phyloP scores from a whole-genome alignment of 2,797 vertebrate genomes.

The Spondyliosoma cantharus region DNA sequence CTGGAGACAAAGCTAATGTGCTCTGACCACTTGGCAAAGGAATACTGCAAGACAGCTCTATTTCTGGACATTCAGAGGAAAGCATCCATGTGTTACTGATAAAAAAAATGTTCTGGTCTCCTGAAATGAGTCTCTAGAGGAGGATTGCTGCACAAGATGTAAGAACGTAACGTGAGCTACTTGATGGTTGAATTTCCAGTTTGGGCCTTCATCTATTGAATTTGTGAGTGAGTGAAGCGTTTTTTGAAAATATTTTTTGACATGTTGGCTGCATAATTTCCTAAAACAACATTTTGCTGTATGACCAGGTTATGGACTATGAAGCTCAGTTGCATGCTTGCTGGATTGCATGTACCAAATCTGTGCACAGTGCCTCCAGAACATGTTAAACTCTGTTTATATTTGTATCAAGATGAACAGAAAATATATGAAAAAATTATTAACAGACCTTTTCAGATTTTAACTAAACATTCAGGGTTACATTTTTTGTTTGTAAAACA shows the following conservation, averaged over 20 bases:
- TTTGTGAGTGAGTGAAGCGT: conserved; percentile 11
- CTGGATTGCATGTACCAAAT: conserved; percentile 51
- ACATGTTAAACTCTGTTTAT: conserved; percentile 31
- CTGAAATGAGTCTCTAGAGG: conserved; percentile 5
- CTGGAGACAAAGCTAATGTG: conserved; percentile 1
- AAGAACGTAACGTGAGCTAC: not conserved
- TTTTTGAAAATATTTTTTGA: conserved; percentile 10
- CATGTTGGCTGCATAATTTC: conserved; percentile 5
- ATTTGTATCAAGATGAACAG: conserved; percentile 24
- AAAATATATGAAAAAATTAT: not conserved
- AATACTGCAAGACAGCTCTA: not conserved
- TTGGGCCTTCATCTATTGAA: not conserved
- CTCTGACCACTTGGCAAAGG: not conserved
- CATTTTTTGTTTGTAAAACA: conserved; percentile 18
- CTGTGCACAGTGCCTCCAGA: conserved; percentile 40
- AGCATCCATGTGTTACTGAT: not conserved
- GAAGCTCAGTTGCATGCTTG: conserved; percentile 52
- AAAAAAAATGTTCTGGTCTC: not conserved
- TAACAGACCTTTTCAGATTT: conserved; percentile 16
- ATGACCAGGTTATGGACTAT: conserved; percentile 5
- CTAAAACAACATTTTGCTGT: not conserved
- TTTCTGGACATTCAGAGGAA: conserved; percentile 10
- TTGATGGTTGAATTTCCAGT: not conserved
- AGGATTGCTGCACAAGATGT: conserved; percentile 5
- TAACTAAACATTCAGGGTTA: conserved; percentile 57